Evolutionary conservation across 35 echinoderm and acorn worm genomes (phyloP).

Genomic region (Nesometra sesokonis): DNA sequence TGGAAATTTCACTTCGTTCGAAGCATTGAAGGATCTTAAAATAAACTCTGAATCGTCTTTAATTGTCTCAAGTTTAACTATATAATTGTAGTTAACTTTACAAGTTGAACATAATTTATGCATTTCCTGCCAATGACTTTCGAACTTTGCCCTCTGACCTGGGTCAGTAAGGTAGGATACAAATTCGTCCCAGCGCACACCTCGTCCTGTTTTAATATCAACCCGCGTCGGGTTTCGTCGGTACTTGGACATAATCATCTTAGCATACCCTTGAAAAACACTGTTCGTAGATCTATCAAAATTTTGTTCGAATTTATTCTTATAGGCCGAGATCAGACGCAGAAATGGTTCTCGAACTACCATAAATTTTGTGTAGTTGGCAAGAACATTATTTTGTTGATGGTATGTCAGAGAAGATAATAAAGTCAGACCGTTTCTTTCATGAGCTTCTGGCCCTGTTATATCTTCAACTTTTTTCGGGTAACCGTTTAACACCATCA

Average conservation of each 20-base stretch:
- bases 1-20: neutral
- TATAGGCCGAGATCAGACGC: too few relatives aligned
- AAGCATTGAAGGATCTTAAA: slow-evolving; percentile 26
- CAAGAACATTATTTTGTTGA: slow-evolving; percentile 16
- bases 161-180: slow-evolving; percentile 42
- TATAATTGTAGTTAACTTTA: slow-evolving; percentile 52
- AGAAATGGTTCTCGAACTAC: too few relatives aligned
- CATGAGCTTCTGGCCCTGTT: slow-evolving; percentile 36
- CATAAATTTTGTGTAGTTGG: too few relatives aligned
- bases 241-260: slow-evolving; percentile 43
- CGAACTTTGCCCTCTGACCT: slow-evolving; percentile 25
- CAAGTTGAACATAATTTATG: slow-evolving; percentile 67
- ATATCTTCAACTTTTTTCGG: slow-evolving; percentile 21
- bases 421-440: slow-evolving; percentile 17
- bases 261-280: slow-evolving; percentile 29
- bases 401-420: slow-evolving; percentile 9
- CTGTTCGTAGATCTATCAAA: slow-evolving; percentile 21
- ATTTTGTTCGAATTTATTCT: slow-evolving; percentile 35
- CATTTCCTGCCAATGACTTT: slow-evolving; percentile 66
- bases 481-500: slow-evolving; percentile 50
- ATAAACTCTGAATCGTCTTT: slow-evolving; percentile 50
- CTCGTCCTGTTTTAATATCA: slow-evolving; percentile 34
- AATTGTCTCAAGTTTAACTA: slow-evolving; percentile 54
- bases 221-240: slow-evolving; percentile 22
- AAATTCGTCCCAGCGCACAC: slow-evolving; percentile 57